These are phyloP conservation scores for Xenops minutus DNA, from an alignment of 2,797 vertebrate species.

Conservation along the genomic window DNA sequence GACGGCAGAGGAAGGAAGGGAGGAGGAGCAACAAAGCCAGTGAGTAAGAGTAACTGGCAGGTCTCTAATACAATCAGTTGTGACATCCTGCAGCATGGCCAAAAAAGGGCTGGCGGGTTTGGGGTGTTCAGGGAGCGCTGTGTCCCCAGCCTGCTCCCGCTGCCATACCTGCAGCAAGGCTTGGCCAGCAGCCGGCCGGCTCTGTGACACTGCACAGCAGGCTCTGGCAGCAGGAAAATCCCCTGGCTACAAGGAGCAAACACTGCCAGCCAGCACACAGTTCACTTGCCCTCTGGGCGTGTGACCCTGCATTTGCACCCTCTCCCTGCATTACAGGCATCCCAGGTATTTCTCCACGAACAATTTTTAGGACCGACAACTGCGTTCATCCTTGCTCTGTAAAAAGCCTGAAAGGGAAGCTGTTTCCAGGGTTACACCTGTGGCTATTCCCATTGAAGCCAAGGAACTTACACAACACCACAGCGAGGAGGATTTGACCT, in stretches of 20 bases:
- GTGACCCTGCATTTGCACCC: not conserved
- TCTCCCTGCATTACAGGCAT: conserved; percentile 3
- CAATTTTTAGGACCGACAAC: not conserved
- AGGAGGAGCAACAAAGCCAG: conserved; percentile 3
- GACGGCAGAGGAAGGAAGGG: conserved; percentile 56
- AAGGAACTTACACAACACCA: not conserved
- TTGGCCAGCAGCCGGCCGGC: not conserved
- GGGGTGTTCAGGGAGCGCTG: not conserved
- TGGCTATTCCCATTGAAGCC: not conserved
- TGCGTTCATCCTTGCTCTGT: not conserved
- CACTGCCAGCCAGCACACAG: conserved; percentile 22
- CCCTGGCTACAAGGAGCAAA: not conserved
- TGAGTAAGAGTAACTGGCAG: conserved; percentile 49
- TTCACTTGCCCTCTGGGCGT: not conserved
- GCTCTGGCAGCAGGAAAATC: conserved; percentile 36
- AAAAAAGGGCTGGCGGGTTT: conserved; percentile 48
- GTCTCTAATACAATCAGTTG: conserved; percentile 19
- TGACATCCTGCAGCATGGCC: conserved; percentile 20
- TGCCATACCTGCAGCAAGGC: conserved; percentile 6
- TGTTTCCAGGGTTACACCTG: not conserved
- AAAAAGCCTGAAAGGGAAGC: not conserved
- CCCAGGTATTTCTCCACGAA: conserved; percentile 7
- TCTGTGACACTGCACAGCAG: not conserved
- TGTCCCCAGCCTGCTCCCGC: not conserved
- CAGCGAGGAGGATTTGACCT: not conserved